A percentile compares a stretch with the other conserved stretches of the same genome.
These are phyloP conservation scores for Odontomachus brunneus DNA, from an alignment of 1,140 invertebrate species.

Conservation along the genomic window DNA sequence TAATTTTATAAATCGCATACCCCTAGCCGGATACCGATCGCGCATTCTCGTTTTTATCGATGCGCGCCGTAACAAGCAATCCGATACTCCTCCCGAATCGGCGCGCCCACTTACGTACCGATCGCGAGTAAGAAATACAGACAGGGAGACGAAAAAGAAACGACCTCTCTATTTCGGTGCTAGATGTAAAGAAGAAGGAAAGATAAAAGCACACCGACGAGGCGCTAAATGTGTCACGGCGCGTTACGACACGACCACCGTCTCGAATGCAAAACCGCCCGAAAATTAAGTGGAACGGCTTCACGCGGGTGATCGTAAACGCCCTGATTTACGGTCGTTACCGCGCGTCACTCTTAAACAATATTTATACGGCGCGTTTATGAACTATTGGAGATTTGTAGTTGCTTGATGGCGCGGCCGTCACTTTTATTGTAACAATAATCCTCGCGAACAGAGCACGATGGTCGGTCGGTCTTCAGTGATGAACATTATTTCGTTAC, in stretches of 20 bases:
- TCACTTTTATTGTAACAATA: slow-evolving; percentile 14
- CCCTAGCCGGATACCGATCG: not conserved
- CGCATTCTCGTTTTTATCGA: slow-evolving; percentile 36
- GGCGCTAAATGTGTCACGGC: slow-evolving; percentile 13
- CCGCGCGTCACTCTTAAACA: slow-evolving; percentile 40
- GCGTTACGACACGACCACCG: slow-evolving; percentile 8
- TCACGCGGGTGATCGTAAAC: slow-evolving; percentile 50
- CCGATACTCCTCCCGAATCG: slow-evolving; percentile 35
- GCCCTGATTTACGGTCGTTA: slow-evolving; percentile 15
- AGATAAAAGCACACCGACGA: not conserved
- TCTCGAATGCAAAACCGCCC: slow-evolving; percentile 26
- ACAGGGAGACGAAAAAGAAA: not conserved
- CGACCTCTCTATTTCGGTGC: slow-evolving; percentile 20
- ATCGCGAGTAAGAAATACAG: not conserved
- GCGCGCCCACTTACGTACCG: not conserved
- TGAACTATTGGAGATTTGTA: slow-evolving; percentile 44
- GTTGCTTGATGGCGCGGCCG: not conserved
- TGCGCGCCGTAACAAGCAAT: slow-evolving; percentile 12
- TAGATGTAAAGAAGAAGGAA: slow-evolving; percentile 38
- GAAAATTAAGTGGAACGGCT: slow-evolving; percentile 12
- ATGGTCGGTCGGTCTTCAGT: not conserved
- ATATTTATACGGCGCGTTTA: slow-evolving; percentile 48
- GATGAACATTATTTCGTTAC: no score
- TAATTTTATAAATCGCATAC: no score
- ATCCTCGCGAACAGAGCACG: not conserved